These are phyloP conservation scores for Galeopsomyia nigrocyanea DNA, from an alignment of 2,888 invertebrate species.

Conservation along the genomic window DNA sequence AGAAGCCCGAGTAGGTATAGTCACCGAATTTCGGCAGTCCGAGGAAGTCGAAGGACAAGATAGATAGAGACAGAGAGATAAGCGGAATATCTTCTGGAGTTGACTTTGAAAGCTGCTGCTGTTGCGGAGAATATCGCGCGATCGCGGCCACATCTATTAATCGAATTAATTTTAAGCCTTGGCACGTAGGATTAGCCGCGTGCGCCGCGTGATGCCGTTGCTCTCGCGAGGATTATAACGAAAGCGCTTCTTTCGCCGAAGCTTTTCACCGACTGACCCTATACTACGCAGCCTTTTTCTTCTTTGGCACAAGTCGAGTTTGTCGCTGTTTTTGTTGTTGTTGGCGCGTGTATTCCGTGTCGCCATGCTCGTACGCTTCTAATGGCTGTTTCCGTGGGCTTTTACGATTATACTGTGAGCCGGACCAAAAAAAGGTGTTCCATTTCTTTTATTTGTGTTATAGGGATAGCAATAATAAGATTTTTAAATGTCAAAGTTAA, in stretches of 20 bases:
- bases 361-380: too few species aligned
- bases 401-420: too few species aligned
- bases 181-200: constrained; percentile 47
- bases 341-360: neutral
- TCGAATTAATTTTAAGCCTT: constrained; percentile 67
- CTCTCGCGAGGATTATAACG: constrained; percentile 61
- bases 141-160: constrained; percentile 60
- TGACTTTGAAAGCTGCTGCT: too few species aligned
- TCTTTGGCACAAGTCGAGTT: neutral
- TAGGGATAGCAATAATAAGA: too few species aligned
- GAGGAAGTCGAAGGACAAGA: neutral
- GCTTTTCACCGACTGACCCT: neutral
- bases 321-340: neutral
- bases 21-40: neutral
- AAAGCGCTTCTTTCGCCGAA: neutral
- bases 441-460: too few species aligned
- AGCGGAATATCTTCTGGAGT: neutral
- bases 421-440: too few species aligned
- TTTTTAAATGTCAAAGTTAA: too few species aligned
- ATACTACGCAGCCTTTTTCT: too few species aligned
- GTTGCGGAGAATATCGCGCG: neutral
- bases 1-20: neutral
- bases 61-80: constrained; percentile 9
- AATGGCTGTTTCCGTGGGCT: too few species aligned
- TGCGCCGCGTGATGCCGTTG: constrained; percentile 66